These are phyloP conservation scores for Montipora foliosa DNA, from an alignment of 64 coral and sea anemone species.

Conservation along the genomic window DNA sequence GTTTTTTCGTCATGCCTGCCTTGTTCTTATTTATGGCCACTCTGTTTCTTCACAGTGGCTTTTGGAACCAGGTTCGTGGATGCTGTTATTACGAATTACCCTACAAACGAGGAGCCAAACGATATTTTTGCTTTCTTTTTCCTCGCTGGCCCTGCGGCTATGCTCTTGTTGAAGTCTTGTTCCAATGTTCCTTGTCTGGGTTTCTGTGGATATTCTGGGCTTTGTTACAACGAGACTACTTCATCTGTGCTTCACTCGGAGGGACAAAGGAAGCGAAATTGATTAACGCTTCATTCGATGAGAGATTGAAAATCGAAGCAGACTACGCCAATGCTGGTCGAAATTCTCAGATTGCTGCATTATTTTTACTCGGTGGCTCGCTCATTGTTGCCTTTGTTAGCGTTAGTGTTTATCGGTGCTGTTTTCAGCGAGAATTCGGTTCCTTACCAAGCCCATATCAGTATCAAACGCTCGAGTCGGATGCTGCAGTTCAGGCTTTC, in stretches of 20 bases:
- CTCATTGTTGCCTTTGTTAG: conserved; percentile 55
- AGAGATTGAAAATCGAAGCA: conserved; percentile 60
- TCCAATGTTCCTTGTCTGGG: conserved; percentile 66
- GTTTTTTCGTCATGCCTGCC: conserved; percentile 80
- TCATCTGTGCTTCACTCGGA: conserved; percentile 71
- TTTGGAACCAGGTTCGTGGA: conserved; percentile 82
- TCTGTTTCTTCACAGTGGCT: conserved; percentile 75
- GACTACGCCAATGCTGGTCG: conserved; percentile 67
- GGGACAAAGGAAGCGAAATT: conserved; percentile 69
- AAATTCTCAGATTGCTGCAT: conserved; percentile 71
- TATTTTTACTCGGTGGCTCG: conserved; percentile 53
- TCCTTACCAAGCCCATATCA: conserved; percentile 81
- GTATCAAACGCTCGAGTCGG: conserved; percentile 82
- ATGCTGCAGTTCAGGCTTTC: conserved; percentile 81
- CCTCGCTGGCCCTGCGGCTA: conserved; percentile 87
- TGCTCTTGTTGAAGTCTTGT: conserved; percentile 65
- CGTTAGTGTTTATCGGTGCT: conserved; percentile 68
- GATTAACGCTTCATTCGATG: conserved; percentile 31
- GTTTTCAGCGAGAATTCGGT: conserved; percentile 68
- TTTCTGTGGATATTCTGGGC: conserved; percentile 92
- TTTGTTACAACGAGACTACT: conserved; percentile 79
- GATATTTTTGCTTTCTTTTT: conserved; percentile 66
- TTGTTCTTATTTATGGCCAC: conserved; percentile 74
- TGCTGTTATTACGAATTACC: conserved; percentile 81
- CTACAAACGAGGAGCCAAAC: conserved; percentile 40